Base-by-base conservation (phyloP, 1,140 invertebrate species). In the Leguminivora glycinivorella region DNA sequence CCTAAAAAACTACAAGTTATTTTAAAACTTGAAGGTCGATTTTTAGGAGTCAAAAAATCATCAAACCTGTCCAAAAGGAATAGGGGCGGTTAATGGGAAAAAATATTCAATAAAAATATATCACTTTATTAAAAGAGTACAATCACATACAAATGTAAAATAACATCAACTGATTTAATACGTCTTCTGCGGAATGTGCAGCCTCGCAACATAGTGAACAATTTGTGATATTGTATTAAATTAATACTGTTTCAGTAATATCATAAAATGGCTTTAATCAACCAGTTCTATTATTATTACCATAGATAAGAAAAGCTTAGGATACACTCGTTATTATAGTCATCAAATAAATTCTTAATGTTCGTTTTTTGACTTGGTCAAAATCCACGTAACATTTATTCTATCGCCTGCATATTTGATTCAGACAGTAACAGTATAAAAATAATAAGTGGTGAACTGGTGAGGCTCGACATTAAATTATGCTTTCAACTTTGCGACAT, bases 41-140 rank as follows among this genome's bases (percentile, higher is more conserved):
- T 34, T 34, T 34, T 34, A n/a, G n/a, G n/a, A n/a, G n/a, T n/a
- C n/a, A n/a, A n/a, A n/a, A n/a, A n/a, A n/a, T 9, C 2, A 10
- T 10, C 0, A 34, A 34, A 34, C 31, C 12, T 34, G 12, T 34
- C 31, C 0, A 34, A 12, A 38, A 38, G 34, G 1, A 34, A 38
- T 12, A 12, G 10, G 34, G 10, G 10, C 10, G 10, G 34, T 38
- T 38, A 70, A 70, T 40, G 29, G 69, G 67, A 70, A 58, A 58
- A 75, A 69, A 71, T n/a, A 71, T 69, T 67, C 52, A 69, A 76
- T 75, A 79, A 80, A 84, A 87, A 85, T 83, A 85, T 88, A 84
- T 82, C 79, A 83, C 78, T 87, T 85, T 85, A 87, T 83, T 84
- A 73, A 82, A 76, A 81, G 76, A 79, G 78, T 68, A 78, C 76